Evolutionary conservation across 1,140 invertebrate genomes (phyloP), one percentile per base, ranked within the genome.

Genomic region (Aphelenchoides besseyi): DNA sequence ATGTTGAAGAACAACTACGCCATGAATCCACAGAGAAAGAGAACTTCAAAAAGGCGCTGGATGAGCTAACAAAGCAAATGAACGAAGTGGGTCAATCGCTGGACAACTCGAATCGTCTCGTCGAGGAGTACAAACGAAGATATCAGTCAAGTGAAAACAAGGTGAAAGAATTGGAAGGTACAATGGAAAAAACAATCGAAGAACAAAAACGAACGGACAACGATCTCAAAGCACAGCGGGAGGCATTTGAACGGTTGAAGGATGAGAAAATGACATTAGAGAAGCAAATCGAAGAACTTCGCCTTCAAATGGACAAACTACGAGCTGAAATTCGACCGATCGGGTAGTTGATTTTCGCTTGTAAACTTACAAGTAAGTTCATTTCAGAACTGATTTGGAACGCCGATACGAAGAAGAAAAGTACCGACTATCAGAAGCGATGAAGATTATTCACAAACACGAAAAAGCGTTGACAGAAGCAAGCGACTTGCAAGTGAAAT

Each of bases 301-400:
- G 26, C 18, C 16, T 8, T 2, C 62, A 75, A 70, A 55, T 35
- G 9, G 5, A 8, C 5, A 75, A 2, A 33, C 72, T 73, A 8
- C 16, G 62, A 8, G 71, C 71, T 28, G 72, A 75, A 72, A 74
- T 72, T 36, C 71, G 71, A 2, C 72, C 71, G 2, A 73, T 74
- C 54, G 73, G 54, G 29, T 71, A 75, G 16, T 12, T 18, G 32
- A 9, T 48, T 76, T 74, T 18, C 5, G 41, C 70, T 23, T 26
- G 3, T 70, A 30, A 18, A 2, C 77, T 5, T 57, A 74, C 3
- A 48, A 74, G 18, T 8, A 73, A 33, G 2, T 28, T 9, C 16
- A n/a, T 77, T 78, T 68, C 52, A 75, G 73, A 55, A 63, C 77
- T 9, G 55, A 74, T 23, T 62, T 80, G 23, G 79, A 81, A 57